phyloP scores from a whole-genome alignment of 1,140 invertebrate genomes.

The Linepithema humile region DNA sequence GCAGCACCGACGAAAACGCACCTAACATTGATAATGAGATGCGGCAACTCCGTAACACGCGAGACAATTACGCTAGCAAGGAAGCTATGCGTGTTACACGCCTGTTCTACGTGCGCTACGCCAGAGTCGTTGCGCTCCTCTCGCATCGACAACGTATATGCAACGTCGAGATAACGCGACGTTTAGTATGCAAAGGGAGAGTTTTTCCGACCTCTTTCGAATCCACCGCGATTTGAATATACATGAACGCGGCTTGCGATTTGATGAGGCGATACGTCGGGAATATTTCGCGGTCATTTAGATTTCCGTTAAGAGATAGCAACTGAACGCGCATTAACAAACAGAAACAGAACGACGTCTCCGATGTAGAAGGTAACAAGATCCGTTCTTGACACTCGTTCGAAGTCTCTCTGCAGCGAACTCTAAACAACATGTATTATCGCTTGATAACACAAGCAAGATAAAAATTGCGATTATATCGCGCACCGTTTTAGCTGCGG shows the following conservation, averaged over 20 bases:
- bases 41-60: background rate
- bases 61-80: background rate
- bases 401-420: background rate
- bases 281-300: conserved; percentile 1
- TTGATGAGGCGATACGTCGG: conserved; percentile 14
- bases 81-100: background rate
- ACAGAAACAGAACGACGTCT: background rate
- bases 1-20: no score
- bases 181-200: conserved; percentile 33
- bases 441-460: background rate
- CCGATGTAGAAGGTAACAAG: background rate
- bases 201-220: conserved; percentile 9
- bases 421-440: background rate
- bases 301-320: conserved; percentile 17
- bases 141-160: background rate
- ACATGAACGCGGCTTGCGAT: background rate
- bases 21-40: no score
- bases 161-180: conserved; percentile 11
- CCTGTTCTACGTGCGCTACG: background rate
- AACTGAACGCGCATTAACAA: background rate
- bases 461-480: background rate
- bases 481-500: background rate
- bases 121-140: background rate
- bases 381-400: background rate
- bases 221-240: conserved; percentile 34